Evolutionary conservation across 2,888 invertebrate genomes (phyloP).

Genomic region (Thera britannica): DNA sequence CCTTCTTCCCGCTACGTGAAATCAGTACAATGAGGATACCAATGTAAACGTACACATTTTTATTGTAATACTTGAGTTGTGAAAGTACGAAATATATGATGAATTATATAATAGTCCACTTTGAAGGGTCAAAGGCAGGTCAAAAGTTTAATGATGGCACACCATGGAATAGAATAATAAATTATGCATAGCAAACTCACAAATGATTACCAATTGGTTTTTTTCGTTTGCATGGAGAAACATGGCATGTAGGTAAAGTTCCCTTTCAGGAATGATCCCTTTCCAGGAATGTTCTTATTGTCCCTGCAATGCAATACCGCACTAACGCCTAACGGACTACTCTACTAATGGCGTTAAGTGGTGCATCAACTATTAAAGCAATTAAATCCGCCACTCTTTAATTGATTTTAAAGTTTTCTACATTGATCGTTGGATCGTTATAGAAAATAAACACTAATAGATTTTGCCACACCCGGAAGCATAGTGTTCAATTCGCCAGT

Average conservation of each 20-base stretch:
- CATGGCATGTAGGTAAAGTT: too few species aligned
- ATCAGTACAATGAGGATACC: conserved; percentile 32
- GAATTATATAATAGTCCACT: too few species aligned
- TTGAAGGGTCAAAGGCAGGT: too few species aligned
- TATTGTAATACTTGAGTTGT: not conserved
- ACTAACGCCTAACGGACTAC: not conserved
- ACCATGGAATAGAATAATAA: too few species aligned
- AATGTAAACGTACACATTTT: conserved; percentile 8
- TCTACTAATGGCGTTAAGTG: not conserved
- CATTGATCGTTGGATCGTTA: conserved; percentile 22
- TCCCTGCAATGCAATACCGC: too few species aligned
- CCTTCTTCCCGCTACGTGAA: conserved; percentile 43
- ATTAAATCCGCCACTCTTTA: conserved; percentile 19
- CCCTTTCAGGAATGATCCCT: too few species aligned
- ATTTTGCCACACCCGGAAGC: conserved; percentile 17
- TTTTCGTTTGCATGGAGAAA: too few species aligned
- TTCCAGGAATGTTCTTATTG: too few species aligned
- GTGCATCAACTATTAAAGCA: not conserved
- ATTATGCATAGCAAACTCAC: too few species aligned
- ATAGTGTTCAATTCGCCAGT: conserved; percentile 17
- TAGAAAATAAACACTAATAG: conserved; percentile 24
- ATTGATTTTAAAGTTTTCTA: conserved; percentile 31
- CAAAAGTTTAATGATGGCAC: too few species aligned
- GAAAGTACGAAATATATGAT: too few species aligned
- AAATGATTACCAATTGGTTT: too few species aligned